These are phyloP conservation scores for Drosophila barbarae DNA, from an alignment of 2,888 invertebrate genomes.

Conservation along the genomic window DNA sequence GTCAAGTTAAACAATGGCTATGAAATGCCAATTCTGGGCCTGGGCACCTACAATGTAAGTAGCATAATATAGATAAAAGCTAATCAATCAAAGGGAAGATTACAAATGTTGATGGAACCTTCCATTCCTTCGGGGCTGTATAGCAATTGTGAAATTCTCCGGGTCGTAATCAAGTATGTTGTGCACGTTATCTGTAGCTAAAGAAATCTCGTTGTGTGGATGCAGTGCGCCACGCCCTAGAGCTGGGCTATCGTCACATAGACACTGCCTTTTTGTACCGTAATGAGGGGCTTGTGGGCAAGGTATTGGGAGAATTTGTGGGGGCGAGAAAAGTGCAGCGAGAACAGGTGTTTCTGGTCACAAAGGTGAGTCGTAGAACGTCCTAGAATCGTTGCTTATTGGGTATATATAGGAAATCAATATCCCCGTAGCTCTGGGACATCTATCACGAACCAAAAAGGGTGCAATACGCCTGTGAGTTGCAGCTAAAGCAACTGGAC, in stretches of 20 bases:
- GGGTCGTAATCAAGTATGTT: slow-evolving; percentile 5
- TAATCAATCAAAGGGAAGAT: background rate
- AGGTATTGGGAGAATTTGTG: slow-evolving; percentile 82
- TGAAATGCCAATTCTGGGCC: slow-evolving; percentile 83
- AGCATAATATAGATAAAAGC: background rate
- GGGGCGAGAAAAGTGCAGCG: slow-evolving; percentile 83
- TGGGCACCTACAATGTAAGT: slow-evolving; percentile 84
- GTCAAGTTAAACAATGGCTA: slow-evolving; percentile 82
- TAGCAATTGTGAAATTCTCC: slow-evolving; percentile 17
- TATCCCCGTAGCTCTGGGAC: slow-evolving; percentile 66
- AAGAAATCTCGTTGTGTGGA: slow-evolving; percentile 83
- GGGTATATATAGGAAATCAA: background rate
- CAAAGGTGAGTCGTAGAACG: slow-evolving; percentile 73
- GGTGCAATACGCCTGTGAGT: slow-evolving; percentile 80
- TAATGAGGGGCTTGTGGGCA: slow-evolving; percentile 85
- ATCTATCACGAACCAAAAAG: slow-evolving; percentile 62
- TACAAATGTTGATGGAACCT: slow-evolving; percentile 6
- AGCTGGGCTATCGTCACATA: slow-evolving; percentile 86
- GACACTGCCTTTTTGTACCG: slow-evolving; percentile 84
- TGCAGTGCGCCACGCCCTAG: slow-evolving; percentile 85
- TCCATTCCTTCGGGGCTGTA: background rate
- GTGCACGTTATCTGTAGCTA: slow-evolving; percentile 80
- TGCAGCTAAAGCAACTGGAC: slow-evolving; percentile 83
- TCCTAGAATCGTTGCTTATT: background rate
- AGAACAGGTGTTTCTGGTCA: slow-evolving; percentile 84